Evolutionary conservation across 1,140 invertebrate species (phyloP), one percentile per base, ranked within the genome.

Genomic region (Drosophila chauvacae): DNA sequence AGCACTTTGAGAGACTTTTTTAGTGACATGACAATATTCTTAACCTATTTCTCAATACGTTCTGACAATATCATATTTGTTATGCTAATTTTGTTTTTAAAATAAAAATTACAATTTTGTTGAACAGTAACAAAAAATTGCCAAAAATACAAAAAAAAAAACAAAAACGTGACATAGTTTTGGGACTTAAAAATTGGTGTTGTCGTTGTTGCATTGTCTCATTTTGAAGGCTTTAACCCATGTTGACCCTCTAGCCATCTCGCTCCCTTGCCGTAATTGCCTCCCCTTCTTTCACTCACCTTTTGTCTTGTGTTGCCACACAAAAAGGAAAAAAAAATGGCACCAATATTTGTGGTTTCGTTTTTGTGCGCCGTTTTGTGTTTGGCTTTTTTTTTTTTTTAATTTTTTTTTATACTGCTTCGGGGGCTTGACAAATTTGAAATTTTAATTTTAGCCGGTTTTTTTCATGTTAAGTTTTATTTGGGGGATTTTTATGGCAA

Each of bases 111-210:
- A 28, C 1, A 11, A 45, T 2, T 23, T 47, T 48, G 16, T 7
- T 47, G 23, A 26, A 16, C 11, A 23, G 13, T 13, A n/a, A 50
- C 26, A 50, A 28, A 50, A 50, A 50, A 28, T 53, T 37, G 33
- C 51, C n/a, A 69, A 70, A 63, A 42, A 51, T 33, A 35, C 35
- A 42, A 11, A 20, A 2, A 11, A 20, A 2, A 42, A 33, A 26
- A 26, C 2, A 76, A 77, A 77, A 70, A 65, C 75, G 75, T 77
- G 75, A 77, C 75, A 77, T 77, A 50, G 63, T 77, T 77, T 77
- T 69, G 44, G 60, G 39, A 57, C 51, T 55, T 57, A 28, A 72
- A 72, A 72, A 59, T 66, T 56, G 68, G 48, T 58, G 20, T 47
- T 61, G 66, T 42, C 45, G 45, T 50, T 68, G 51, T 50, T 68